These are phyloP conservation scores for Hirudo medicinalis DNA, from an alignment of 1,140 invertebrate genomes.

Conservation along the genomic window DNA sequence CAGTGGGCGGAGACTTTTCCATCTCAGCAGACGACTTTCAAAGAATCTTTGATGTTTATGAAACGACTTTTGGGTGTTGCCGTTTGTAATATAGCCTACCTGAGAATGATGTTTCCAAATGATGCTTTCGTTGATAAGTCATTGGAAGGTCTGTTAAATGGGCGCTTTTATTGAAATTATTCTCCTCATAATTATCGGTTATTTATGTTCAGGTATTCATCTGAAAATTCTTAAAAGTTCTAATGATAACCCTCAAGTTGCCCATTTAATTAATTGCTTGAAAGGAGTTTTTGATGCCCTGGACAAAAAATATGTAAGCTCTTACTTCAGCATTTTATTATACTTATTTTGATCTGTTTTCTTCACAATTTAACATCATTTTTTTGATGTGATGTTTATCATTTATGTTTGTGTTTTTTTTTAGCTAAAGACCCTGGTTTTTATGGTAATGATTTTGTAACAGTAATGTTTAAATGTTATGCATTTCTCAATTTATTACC, in stretches of 20 bases:
- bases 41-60: constrained; percentile 40
- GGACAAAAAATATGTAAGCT: constrained; percentile 45
- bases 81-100: constrained; percentile 41
- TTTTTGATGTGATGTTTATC: constrained; percentile 4
- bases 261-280: constrained; percentile 41
- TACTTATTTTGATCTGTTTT: constrained; percentile 1
- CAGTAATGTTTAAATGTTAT: background rate
- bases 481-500: constrained; percentile 11
- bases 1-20: constrained; percentile 41
- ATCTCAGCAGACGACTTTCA: constrained; percentile 36
- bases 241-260: constrained; percentile 36
- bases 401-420: constrained; percentile 24
- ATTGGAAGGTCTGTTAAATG: constrained; percentile 33
- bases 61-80: constrained; percentile 43
- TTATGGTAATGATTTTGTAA: constrained; percentile 30
- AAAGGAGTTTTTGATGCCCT: constrained; percentile 44
- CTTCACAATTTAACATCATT: background rate
- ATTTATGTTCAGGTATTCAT: constrained; percentile 32
- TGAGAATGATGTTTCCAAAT: constrained; percentile 43
- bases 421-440: constrained; percentile 31
- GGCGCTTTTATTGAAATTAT: background rate
- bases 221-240: constrained; percentile 42
- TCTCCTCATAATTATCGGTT: too few species aligned
- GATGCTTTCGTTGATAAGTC: constrained; percentile 38
- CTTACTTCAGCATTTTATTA: background rate